phyloP scores from a whole-genome alignment of 2,888 invertebrate genomes.

The Cryptops parisi region DNA sequence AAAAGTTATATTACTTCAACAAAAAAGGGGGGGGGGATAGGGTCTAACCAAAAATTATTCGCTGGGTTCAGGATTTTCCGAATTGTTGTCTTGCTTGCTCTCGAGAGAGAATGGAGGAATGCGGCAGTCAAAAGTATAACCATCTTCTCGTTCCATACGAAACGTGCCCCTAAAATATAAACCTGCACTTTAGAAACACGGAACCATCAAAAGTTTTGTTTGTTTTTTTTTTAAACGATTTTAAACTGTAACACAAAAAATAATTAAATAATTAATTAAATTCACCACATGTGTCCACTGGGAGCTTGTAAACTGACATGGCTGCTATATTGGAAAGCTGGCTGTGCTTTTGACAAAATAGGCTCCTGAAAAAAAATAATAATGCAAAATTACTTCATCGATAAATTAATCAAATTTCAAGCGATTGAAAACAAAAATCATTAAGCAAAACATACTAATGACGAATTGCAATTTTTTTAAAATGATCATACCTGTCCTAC shows the following conservation, averaged over 20 bases:
- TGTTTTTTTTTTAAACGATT: neutral
- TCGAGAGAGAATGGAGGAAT: slow-evolving; percentile 96
- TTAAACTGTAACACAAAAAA: neutral
- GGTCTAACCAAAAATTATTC: neutral
- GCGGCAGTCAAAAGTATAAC: slow-evolving; percentile 89
- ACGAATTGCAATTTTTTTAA: neutral
- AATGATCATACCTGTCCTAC: slow-evolving; percentile 51
- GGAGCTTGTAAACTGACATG: slow-evolving; percentile 94
- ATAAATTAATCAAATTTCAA: too few species aligned
- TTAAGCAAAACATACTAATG: neutral
- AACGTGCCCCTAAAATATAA: slow-evolving; percentile 85
- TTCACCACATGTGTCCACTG: slow-evolving; percentile 93
- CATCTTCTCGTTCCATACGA: slow-evolving; percentile 92
- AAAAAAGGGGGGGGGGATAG: too few species aligned
- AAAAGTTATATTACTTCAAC: too few species aligned
- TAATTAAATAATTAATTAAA: neutral
- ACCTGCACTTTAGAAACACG: too few species aligned
- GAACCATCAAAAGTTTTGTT: too few species aligned
- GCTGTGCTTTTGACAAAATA: slow-evolving; percentile 65
- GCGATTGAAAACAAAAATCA: neutral
- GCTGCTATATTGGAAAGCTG: slow-evolving; percentile 96
- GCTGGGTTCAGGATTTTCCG: slow-evolving; percentile 2
- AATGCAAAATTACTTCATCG: too few species aligned
- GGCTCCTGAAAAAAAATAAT: slow-evolving; percentile 62
- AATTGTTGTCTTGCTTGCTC: slow-evolving; percentile 63